Base-by-base conservation (phyloP, 2,888 invertebrate genomes). In the Diarsia brunnea region DNA sequence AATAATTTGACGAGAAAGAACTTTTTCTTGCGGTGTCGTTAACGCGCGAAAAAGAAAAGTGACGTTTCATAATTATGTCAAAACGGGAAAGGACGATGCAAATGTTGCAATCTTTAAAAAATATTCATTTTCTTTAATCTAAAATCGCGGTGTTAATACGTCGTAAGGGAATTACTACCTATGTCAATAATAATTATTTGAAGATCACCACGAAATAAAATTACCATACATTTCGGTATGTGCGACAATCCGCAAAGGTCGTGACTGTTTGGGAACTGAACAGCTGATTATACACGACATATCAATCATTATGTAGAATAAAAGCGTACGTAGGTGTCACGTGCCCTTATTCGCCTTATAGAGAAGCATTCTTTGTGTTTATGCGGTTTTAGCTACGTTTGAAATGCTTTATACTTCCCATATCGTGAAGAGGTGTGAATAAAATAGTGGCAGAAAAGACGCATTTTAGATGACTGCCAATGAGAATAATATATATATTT, bases 251-350 rank as follows among this genome's bases (percentile, higher is more conserved):
- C 83, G 60, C 82, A 87, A 87, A 90, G 85, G 88, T 88, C 85
- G 91, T 91, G 90, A 89, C 89, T 75, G 80, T 84, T 84, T 73
- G 78, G 58, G 45, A 73, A 65, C 61, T 49, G 64, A 84, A 80
- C 80, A 82, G 75, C 78, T 84, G 82, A 69, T 65, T 72, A 64
- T 38, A 66, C 84, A 86, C 79, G 81, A 88, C 67, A 79, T 75
- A 87, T 89, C 90, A 87, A 89, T 88, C 89, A 87, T 71, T 63
- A 70, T 64, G 61, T 73, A 67, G 55, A 66, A 75, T 75, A 75
- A 65, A 61, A 60, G 64, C 65, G 27, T 63, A 75, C 27, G 68
- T 73, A 69, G 69, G 73, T 71, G 77, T 75, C 75, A 87, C 80
- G 78, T 69, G 77, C 73, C 88, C 88, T 83, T 83, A 87, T 87